These are phyloP conservation scores for Aethes cnicana DNA, from an alignment of 2,888 invertebrate species.

Conservation along the genomic window DNA sequence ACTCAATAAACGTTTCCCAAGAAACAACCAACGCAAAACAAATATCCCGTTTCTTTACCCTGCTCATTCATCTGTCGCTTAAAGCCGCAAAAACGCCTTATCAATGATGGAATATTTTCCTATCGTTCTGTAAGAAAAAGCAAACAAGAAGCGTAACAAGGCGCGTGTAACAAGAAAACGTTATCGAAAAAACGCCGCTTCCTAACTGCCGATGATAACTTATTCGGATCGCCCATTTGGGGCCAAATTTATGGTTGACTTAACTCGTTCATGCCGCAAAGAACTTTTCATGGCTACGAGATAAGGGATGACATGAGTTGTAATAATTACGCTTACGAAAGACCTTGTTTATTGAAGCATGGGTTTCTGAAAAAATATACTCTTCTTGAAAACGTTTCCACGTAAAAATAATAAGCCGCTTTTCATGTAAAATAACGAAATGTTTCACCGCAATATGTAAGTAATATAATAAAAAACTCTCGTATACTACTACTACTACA, in stretches of 20 bases:
- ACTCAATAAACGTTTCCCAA: too few relatives aligned
- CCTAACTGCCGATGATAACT: slow-evolving; percentile 73
- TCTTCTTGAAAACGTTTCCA: too few relatives aligned
- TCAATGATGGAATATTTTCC: slow-evolving; percentile 15
- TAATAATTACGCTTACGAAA: slow-evolving; percentile 26
- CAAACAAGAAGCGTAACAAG: slow-evolving; percentile 14
- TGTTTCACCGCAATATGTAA: too few relatives aligned
- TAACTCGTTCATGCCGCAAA: slow-evolving; percentile 66
- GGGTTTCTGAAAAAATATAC: not conserved
- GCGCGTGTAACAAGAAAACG: slow-evolving; percentile 34
- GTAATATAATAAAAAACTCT: too few relatives aligned
- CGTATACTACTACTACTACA: too few relatives aligned
- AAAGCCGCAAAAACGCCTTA: slow-evolving; percentile 20
- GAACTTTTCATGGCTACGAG: slow-evolving; percentile 49
- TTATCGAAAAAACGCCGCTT: slow-evolving; percentile 60
- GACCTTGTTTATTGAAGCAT: too few relatives aligned
- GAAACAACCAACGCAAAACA: slow-evolving; percentile 3
- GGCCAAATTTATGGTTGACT: slow-evolving; percentile 70
- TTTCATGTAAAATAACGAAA: too few relatives aligned
- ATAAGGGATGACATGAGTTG: slow-evolving; percentile 23
- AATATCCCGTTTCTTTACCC: slow-evolving; percentile 1
- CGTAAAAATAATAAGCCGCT: too few relatives aligned
- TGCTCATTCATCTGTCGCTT: slow-evolving; percentile 9
- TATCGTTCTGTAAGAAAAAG: slow-evolving; percentile 3
- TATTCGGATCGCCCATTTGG: slow-evolving; percentile 67